Conservation (phyloP, 2,888 invertebrate genomes). For the Prosopocoilus inquinatus region DNA sequence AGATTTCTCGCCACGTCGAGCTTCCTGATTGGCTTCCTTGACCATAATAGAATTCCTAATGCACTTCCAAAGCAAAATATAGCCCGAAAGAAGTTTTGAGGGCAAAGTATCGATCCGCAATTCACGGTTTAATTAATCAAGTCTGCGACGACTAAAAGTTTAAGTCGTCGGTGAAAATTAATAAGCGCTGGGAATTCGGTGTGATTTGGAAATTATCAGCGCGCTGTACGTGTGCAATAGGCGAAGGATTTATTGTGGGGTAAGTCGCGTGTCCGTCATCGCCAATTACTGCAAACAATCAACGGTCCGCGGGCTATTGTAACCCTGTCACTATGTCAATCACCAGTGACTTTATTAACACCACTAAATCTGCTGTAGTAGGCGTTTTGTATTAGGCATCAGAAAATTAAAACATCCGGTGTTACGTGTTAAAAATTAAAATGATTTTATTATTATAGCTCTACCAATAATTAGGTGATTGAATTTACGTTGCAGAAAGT, state of each 20-base stretch:
- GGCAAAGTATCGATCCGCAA: too few species aligned
- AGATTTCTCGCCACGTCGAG: constrained; percentile 23
- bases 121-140: neutral
- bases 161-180: neutral
- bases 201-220: too few species aligned
- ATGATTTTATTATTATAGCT: too few species aligned
- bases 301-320: neutral
- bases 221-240: too few species aligned
- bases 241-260: too few species aligned
- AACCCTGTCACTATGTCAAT: neutral
- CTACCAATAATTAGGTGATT: too few species aligned
- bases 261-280: constrained; percentile 24
- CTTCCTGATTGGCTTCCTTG: constrained; percentile 23
- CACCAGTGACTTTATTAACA: constrained; percentile 1
- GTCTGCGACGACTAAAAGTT: neutral
- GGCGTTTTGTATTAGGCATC: neutral
- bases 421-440: too few species aligned
- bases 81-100: too few species aligned
- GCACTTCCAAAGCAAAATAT: too few species aligned
- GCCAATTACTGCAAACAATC: constrained; percentile 25
- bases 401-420: too few species aligned
- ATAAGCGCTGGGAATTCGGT: neutral
- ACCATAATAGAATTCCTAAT: constrained; percentile 8
- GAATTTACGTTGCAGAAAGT: too few species aligned
- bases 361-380: neutral